phyloP scores from a whole-genome alignment of 2,113 vertebrate genomes.

The Mohoua ochrocephala region DNA sequence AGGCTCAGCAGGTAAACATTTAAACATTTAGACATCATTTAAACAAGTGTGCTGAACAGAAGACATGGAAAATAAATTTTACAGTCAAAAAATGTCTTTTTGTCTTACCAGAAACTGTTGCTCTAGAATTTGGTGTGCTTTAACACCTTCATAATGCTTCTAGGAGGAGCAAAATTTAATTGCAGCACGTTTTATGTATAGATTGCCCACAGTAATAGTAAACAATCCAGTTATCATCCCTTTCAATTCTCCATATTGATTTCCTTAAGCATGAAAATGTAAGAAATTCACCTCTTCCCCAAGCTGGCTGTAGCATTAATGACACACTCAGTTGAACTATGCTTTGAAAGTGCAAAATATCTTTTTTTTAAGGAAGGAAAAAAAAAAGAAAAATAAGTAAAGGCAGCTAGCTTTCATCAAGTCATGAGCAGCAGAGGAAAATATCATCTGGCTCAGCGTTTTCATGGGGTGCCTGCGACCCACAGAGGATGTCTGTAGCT shows the following conservation, averaged over 20 bases:
- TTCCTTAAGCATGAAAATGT: neutral
- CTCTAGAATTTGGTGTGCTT: neutral
- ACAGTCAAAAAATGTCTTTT: neutral
- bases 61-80: neutral
- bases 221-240: neutral
- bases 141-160: neutral
- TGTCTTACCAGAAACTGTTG: neutral
- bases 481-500: neutral
- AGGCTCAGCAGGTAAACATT: neutral
- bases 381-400: neutral
- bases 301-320: neutral
- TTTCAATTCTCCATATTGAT: neutral
- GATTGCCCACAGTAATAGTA: neutral
- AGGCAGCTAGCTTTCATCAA: neutral
- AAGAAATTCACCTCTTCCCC: neutral
- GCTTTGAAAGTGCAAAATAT: neutral
- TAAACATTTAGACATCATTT: neutral
- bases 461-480: neutral
- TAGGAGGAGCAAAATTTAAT: neutral
- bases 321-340: neutral
- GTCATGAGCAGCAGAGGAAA: neutral
- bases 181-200: neutral
- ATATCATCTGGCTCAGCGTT: neutral
- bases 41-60: neutral
- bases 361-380: no score